Evolutionary conservation across 2,113 vertebrate genomes (phyloP).

Genomic region (Hemiprocne comata): DNA sequence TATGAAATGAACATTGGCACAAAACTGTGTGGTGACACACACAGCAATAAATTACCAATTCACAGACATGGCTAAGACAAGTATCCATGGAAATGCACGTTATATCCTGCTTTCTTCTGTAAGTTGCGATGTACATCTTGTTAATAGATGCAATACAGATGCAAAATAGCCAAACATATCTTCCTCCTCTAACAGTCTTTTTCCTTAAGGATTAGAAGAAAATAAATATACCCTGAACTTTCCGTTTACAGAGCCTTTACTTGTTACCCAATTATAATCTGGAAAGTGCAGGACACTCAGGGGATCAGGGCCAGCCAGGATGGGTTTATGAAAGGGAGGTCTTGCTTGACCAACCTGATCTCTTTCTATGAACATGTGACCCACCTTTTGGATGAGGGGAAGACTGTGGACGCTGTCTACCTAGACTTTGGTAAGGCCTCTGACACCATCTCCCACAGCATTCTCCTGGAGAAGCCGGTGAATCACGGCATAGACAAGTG

Average conservation of each 20-base stretch:
- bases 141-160: not conserved
- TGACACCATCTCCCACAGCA: too few relatives aligned
- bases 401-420: too few relatives aligned
- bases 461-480: too few relatives aligned
- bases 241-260: constrained; percentile 37
- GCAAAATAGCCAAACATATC: constrained; percentile 38
- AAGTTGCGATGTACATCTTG: not conserved
- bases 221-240: constrained; percentile 43
- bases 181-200: constrained; percentile 18
- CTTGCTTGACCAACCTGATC: too few relatives aligned
- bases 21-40: not conserved
- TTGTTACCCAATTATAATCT: constrained; percentile 42
- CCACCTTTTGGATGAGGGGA: too few relatives aligned
- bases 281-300: too few relatives aligned
- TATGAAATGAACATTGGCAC: not conserved
- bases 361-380: too few relatives aligned
- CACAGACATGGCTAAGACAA: not conserved
- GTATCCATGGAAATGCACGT: not conserved
- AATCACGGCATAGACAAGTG: too few relatives aligned
- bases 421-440: too few relatives aligned
- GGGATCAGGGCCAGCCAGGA: too few relatives aligned
- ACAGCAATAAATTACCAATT: not conserved
- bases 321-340: too few relatives aligned
- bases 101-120: not conserved
- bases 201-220: constrained; percentile 21